Conservation (phyloP, 2,113 vertebrate genomes). For the Suncus etruscus region DNA sequence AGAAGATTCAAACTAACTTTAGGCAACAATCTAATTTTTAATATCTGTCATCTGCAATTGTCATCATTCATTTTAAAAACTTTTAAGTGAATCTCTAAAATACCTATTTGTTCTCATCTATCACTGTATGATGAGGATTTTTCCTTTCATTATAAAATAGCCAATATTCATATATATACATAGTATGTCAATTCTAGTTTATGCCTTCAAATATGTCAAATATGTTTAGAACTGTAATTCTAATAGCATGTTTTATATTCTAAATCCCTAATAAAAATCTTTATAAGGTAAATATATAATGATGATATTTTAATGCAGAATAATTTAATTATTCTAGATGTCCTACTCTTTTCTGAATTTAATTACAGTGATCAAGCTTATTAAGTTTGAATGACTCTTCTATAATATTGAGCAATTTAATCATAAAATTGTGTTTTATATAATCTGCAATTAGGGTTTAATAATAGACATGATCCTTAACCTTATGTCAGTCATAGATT, state of each 20-base stretch:
- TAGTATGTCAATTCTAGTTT: neutral
- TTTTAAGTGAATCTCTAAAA: conserved; percentile 32
- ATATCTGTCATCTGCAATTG: neutral
- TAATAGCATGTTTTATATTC: neutral
- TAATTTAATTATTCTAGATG: neutral
- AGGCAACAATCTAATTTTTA: neutral
- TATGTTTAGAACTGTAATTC: neutral
- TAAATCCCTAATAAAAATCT: neutral
- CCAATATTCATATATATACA: neutral
- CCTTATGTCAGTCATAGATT: neutral
- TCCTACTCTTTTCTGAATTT: conserved; percentile 12
- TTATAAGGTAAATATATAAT: neutral
- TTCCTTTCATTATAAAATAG: neutral
- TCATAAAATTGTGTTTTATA: conserved; percentile 6
- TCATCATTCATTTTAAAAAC: neutral
- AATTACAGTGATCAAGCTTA: neutral
- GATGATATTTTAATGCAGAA: neutral
- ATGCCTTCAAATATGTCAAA: conserved; percentile 46
- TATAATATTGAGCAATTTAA: neutral
- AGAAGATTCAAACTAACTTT: neutral
- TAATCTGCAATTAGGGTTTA: conserved; percentile 27
- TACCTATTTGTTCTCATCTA: neutral
- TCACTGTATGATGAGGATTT: neutral
- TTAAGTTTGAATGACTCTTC: conserved; percentile 4
- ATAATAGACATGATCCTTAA: neutral